Evolutionary conservation across 2,113 vertebrate genomes (phyloP).

Genomic region (Podarcis raffonei): DNA sequence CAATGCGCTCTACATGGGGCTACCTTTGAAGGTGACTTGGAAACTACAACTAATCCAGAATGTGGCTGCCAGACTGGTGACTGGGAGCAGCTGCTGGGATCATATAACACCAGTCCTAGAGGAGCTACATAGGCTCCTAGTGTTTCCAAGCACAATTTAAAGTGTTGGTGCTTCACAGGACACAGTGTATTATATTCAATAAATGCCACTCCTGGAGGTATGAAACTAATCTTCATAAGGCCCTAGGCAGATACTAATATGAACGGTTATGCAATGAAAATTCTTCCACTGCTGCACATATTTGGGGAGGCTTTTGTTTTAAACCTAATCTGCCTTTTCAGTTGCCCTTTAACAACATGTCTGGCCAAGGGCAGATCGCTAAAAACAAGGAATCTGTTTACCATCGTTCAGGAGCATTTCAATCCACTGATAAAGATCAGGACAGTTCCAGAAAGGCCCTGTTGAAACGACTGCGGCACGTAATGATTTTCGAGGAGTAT

Average conservation of each 20-base stretch:
- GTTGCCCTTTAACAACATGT: background rate
- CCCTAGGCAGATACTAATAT: background rate
- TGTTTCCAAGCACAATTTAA: too few species aligned
- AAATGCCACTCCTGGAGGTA: background rate
- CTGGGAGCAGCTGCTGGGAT: too few species aligned
- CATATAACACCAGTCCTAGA: too few species aligned
- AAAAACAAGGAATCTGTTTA: constrained; percentile 42
- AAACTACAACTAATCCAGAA: too few species aligned
- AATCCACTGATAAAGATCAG: constrained; percentile 57
- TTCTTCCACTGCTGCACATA: background rate
- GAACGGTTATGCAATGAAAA: background rate
- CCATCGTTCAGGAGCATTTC: constrained; percentile 29
- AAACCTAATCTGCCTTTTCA: rapidly evolving
- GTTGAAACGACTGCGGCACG: constrained; percentile 27
- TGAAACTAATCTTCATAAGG: background rate
- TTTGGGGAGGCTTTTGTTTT: background rate
- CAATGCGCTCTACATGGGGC: too few species aligned
- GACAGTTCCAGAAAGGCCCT: constrained; percentile 11
- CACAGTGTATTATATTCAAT: background rate
- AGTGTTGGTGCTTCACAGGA: background rate
- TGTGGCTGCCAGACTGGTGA: too few species aligned
- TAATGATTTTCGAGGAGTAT: constrained; percentile 23
- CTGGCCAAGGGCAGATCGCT: constrained; percentile 9
- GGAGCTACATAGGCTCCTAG: too few species aligned
- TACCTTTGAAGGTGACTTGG: too few species aligned